Evolutionary conservation across 2,797 vertebrate species (phyloP), one percentile per base, ranked within the genome.

Genomic region (Cetoscarus ocellatus): DNA sequence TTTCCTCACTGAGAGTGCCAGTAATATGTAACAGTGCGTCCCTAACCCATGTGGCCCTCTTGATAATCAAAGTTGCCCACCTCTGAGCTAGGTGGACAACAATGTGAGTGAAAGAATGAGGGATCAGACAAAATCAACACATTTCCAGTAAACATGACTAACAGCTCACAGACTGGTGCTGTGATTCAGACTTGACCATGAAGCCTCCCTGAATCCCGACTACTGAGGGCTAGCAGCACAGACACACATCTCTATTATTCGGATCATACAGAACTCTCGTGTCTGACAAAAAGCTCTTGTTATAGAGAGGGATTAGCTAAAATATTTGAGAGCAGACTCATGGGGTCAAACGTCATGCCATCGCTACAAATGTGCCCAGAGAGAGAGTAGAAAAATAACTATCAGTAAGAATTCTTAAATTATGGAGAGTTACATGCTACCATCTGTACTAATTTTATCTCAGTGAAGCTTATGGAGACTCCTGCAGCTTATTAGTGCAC

Each of bases 141-240:
- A 7, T 17, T 40, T 45, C 55, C 63, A 14, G 57, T 61, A 50
- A 62, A 52, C 52, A 57, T 67, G 72, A 74, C 51, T 67, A 61
- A 74, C 8, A 14, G 18, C 14, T 66, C 61, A 59, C 49, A 60
- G 36, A 40, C 35, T 18, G 42, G 19, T 18, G 2, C n/a, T 38
- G 6, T 61, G 44, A 66, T 61, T 74, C 51, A 67, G 55, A 13
- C 52, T 8, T 13, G 38, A 27, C 38, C 19, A 18, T 7, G 38
- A 10, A 1, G 13, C n/a, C 11, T 1, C 10, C 38, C 19, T 15
- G 8, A 18, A 19, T 19, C 51, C 11, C 36, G 62, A 54, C 36
- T 44, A 17, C 19, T 35, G 11, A 14, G 35, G 3, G 42, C 14
- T 12, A 34, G 15, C 48, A 17, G 39, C 14, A 27, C 8, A 0